Evolutionary conservation across 2,888 invertebrate genomes (phyloP).

Genomic region (Lithosia quadra): DNA sequence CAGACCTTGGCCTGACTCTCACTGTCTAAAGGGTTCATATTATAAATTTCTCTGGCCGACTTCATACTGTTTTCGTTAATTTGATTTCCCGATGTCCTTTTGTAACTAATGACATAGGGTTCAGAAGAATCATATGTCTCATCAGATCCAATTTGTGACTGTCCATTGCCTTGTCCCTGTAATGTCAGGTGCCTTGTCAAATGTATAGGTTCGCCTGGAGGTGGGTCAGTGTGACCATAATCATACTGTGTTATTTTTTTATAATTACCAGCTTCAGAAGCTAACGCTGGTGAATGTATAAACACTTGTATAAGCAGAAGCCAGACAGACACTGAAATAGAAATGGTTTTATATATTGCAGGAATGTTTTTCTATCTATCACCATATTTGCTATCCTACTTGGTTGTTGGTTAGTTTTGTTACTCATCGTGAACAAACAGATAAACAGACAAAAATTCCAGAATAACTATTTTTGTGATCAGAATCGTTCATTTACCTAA

Average conservation of each 20-base stretch:
- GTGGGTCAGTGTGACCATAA: background rate
- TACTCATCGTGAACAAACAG: no score
- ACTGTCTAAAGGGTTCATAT: background rate
- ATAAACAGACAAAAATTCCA: no score
- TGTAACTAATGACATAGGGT: no score
- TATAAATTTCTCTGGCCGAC: background rate
- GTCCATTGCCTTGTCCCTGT: background rate
- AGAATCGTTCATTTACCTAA: no score
- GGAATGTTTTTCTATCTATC: background rate
- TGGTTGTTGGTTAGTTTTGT: no score
- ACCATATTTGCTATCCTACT: no score
- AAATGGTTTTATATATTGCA: background rate
- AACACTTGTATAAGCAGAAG: background rate
- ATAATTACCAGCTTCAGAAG: background rate
- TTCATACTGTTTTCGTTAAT: background rate
- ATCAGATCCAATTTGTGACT: background rate
- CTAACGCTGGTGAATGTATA: background rate
- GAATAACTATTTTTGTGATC: no score
- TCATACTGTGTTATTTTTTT: background rate
- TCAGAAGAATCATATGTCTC: background rate
- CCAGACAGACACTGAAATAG: conserved; percentile 10
- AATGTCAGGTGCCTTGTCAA: background rate
- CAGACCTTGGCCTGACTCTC: no score
- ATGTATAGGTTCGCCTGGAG: background rate
- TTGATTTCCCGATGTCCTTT: background rate